phyloP scores from a whole-genome alignment of 2,888 invertebrate species.

The Torymus texanus region DNA sequence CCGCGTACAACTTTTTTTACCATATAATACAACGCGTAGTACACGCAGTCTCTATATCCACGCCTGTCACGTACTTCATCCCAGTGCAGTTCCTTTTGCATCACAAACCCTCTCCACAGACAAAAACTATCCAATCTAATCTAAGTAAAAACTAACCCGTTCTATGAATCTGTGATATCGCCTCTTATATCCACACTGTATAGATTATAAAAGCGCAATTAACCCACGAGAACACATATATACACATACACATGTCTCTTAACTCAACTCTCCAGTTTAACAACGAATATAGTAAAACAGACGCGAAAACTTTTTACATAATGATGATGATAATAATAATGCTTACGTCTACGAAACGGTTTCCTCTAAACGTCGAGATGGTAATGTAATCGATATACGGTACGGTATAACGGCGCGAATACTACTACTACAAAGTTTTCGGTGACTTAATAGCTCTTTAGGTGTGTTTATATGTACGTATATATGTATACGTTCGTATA shows the following conservation, averaged over 20 bases:
- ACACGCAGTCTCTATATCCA: no score
- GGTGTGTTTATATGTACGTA: not conserved
- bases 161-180: conserved; percentile 23
- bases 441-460: conserved; percentile 11
- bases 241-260: no score
- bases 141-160: conserved; percentile 1
- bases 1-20: no score
- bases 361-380: not conserved
- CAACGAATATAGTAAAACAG: conserved; percentile 28
- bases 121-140: conserved; percentile 1
- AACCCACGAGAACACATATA: not conserved
- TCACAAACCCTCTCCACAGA: not conserved
- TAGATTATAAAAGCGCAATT: conserved; percentile 25
- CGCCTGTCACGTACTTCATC: no score
- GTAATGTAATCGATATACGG: conserved; percentile 4
- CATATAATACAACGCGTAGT: no score
- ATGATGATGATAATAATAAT: not conserved
- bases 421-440: conserved; percentile 16
- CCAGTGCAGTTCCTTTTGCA: conserved; percentile 1
- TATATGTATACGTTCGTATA: no score
- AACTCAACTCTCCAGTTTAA: not conserved
- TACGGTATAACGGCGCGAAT: no score
- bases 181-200: not conserved
- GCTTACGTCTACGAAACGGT: no score
- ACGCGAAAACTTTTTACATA: not conserved